phyloP scores from a whole-genome alignment of 2,888 invertebrate species.

The Tenthredo mesomela region DNA sequence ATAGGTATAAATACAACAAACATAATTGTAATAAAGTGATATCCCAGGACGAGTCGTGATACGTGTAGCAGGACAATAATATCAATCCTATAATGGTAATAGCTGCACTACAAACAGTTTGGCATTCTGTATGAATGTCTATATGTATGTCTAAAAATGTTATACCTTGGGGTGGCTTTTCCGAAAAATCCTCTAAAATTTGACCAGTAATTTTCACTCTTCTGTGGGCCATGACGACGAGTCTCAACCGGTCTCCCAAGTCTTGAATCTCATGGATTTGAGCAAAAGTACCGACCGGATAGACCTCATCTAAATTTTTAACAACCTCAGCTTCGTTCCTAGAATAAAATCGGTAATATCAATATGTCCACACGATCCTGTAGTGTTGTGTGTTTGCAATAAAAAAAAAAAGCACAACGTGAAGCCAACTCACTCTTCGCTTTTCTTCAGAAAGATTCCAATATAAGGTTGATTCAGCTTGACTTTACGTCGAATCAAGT shows the following conservation, averaged over 20 bases:
- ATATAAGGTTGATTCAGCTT: slow-evolving; percentile 98
- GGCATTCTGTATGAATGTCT: not conserved
- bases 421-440: slow-evolving; percentile 84
- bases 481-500: slow-evolving; percentile 94
- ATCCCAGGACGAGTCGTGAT: not conserved
- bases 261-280: slow-evolving; percentile 99
- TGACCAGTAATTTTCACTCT: slow-evolving; percentile 91
- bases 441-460: slow-evolving; percentile 96
- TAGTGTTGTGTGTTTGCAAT: slow-evolving; percentile 1
- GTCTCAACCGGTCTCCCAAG: slow-evolving; percentile 91
- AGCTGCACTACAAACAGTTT: not conserved
- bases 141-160: not conserved
- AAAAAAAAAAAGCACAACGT: slow-evolving; percentile 35
- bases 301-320: slow-evolving; percentile 90
- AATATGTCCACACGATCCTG: not conserved
- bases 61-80: not conserved
- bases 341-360: slow-evolving; percentile 54
- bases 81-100: not conserved
- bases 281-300: slow-evolving; percentile 96
- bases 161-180: slow-evolving; percentile 82
- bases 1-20: slow-evolving; percentile 5
- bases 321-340: slow-evolving; percentile 93
- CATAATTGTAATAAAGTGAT: slow-evolving; percentile 41
- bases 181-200: slow-evolving; percentile 85
- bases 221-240: slow-evolving; percentile 97